Base-by-base conservation (phyloP, 2,113 vertebrate genomes). In the Promerops cafer region DNA sequence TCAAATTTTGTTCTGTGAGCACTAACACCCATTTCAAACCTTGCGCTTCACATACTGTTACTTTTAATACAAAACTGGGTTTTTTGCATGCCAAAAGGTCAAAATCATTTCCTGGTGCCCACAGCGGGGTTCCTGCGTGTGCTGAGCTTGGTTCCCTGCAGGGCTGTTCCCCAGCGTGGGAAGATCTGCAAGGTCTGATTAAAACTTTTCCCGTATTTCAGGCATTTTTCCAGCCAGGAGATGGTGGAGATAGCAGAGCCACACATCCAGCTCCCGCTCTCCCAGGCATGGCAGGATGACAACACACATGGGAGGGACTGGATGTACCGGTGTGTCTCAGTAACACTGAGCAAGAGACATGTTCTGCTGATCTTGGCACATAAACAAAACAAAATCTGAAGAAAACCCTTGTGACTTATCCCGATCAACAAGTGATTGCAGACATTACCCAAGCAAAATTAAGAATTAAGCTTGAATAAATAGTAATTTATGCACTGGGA, bases 41-140 rank as follows among this genome's bases (percentile, higher is more conserved):
- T 89, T 9, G 0, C 1, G 0, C 15, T 75, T 78, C 35, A 50
- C 19, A 54, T 63, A 52, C 13, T 33, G 3, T 37, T 30, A 56
- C 21, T 31, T 37, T 31, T 53, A 45, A 47, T 10, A 16, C 8
- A 28, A 39, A 81, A 39, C 3, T 10, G 27, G 2, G 1, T 0
- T 7, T 33, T 49, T 71, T 33, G 35, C 44, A 5, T 18, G 33
- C 21, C 20, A 18, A 75, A 66, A 44, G 17, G 17, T 74, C 22
- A 18, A 20, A 81, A 70, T 44, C 0, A 11, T 59, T 42, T 59
- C 6, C 33, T 4, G 1, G 31, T 33, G 39, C 37, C 45, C 24
- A 10, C 35, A 35, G 59, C 28, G 19, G 21, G 10, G 20, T 45
- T 65, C 16, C n/a, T 3, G 1, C 1, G 0, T 28, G 37, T 10